Evolutionary conservation across 2,113 vertebrate species (phyloP).

Genomic region (Xyrauchen texanus): DNA sequence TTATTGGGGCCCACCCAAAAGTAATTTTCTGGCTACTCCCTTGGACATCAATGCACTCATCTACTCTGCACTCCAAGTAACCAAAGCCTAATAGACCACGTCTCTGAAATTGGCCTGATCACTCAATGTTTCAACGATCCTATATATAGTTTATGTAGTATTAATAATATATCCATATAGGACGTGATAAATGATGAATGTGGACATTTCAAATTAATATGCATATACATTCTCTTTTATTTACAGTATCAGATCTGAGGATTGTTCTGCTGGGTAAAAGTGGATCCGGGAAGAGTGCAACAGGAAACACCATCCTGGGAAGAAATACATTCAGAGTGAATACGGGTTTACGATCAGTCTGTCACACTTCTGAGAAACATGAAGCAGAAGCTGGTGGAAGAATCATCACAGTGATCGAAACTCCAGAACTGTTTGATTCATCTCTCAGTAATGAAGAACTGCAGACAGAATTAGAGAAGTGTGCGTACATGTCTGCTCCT

Average conservation of each 20-base stretch:
- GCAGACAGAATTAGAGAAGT: constrained; percentile 34
- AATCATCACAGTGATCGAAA: constrained; percentile 55
- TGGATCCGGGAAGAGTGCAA: constrained; percentile 27
- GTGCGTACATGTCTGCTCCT: constrained; percentile 49
- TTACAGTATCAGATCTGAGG: neutral
- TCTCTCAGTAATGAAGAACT: neutral
- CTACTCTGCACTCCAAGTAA: too few species aligned
- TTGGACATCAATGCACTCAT: too few species aligned
- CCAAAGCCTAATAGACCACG: too few species aligned
- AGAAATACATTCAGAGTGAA: constrained; percentile 3
- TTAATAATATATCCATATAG: too few species aligned
- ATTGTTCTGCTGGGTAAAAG: constrained; percentile 24
- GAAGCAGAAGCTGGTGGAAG: neutral
- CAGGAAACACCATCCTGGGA: constrained; percentile 62
- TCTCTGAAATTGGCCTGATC: too few species aligned
- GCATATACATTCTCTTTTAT: neutral
- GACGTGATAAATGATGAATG: neutral
- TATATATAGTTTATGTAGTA: too few species aligned
- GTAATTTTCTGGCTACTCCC: too few species aligned
- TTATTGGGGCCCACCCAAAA: too few species aligned
- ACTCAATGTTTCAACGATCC: too few species aligned
- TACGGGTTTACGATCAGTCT: neutral
- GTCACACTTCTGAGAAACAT: constrained; percentile 2
- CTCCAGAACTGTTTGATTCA: constrained; percentile 47
- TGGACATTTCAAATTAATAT: neutral